Conservation (phyloP, 2,888 invertebrate species). For the Thereva unica region DNA sequence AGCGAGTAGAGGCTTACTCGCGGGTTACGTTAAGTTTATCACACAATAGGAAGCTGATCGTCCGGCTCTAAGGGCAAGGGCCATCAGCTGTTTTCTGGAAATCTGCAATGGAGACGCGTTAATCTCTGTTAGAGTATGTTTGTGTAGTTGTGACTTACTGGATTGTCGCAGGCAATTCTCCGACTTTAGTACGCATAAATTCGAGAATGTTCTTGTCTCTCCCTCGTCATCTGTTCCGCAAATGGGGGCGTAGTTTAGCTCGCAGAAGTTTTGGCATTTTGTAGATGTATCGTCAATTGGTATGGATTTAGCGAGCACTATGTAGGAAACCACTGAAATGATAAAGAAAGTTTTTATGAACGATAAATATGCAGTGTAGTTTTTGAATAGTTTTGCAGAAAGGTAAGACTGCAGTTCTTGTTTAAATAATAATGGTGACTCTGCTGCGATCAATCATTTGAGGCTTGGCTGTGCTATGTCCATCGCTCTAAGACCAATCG, state of each 20-base stretch:
- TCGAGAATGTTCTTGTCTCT: constrained; percentile 54
- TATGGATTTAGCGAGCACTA: constrained; percentile 45
- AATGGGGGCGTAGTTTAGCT: constrained; percentile 43
- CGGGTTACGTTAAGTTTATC: constrained; percentile 19
- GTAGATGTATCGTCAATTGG: constrained; percentile 53
- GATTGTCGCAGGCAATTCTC: constrained; percentile 55
- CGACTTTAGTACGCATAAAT: constrained; percentile 55
- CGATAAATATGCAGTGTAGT: background rate
- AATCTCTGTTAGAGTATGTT: background rate
- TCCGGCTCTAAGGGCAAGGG: constrained; percentile 51
- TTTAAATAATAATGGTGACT: background rate
- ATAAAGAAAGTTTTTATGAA: background rate
- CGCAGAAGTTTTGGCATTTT: constrained; percentile 50
- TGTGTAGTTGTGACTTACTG: constrained; percentile 45
- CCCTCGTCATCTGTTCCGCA: constrained; percentile 57
- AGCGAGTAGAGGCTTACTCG: constrained; percentile 16
- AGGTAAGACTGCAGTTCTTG: background rate
- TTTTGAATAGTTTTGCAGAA: background rate
- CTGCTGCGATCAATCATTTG: background rate
- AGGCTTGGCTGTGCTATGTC: no score
- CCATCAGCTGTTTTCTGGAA: constrained; percentile 57
- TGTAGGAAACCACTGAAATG: constrained; percentile 36
- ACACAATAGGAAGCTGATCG: constrained; percentile 10
- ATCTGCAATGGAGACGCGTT: constrained; percentile 45
- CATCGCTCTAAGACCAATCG: no score